Evolutionary conservation across 2,797 vertebrate genomes (phyloP).

Genomic region (Sebastes iracundus): DNA sequence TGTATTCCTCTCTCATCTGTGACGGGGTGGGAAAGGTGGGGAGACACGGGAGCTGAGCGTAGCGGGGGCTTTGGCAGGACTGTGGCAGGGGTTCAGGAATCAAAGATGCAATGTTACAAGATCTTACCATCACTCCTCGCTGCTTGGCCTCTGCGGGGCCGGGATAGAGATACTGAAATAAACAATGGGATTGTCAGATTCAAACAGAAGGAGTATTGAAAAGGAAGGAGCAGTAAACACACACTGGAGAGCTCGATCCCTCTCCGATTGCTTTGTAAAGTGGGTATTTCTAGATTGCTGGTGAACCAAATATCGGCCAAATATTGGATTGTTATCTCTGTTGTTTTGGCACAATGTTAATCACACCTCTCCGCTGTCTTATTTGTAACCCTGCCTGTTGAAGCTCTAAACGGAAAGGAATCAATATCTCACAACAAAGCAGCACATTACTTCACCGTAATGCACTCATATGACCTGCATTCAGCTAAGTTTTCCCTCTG

Average conservation of each 20-base stretch:
- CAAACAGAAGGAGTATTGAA: slow-evolving; percentile 3
- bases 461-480: neutral
- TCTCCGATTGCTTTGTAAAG: slow-evolving; percentile 13
- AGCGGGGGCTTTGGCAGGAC: slow-evolving; percentile 50
- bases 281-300: slow-evolving; percentile 12
- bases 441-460: neutral
- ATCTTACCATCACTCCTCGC: slow-evolving; percentile 50
- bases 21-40: slow-evolving; percentile 64
- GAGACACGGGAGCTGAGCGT: slow-evolving; percentile 42
- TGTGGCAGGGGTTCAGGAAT: slow-evolving; percentile 67
- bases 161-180: slow-evolving; percentile 27
- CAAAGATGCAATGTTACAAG: slow-evolving; percentile 58
- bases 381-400: neutral
- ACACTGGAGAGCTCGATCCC: neutral
- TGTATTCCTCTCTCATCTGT: slow-evolving; percentile 83
- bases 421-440: neutral
- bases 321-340: neutral
- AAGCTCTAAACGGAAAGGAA: neutral
- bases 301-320: slow-evolving; percentile 6
- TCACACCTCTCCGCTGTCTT: neutral
- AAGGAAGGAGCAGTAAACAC: slow-evolving; percentile 15
- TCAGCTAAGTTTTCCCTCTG: neutral
- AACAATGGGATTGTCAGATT: slow-evolving; percentile 38
- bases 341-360: neutral
- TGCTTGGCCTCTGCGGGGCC: slow-evolving; percentile 22